Conservation (phyloP, 2,888 invertebrate genomes). For the Lypha dubia region DNA sequence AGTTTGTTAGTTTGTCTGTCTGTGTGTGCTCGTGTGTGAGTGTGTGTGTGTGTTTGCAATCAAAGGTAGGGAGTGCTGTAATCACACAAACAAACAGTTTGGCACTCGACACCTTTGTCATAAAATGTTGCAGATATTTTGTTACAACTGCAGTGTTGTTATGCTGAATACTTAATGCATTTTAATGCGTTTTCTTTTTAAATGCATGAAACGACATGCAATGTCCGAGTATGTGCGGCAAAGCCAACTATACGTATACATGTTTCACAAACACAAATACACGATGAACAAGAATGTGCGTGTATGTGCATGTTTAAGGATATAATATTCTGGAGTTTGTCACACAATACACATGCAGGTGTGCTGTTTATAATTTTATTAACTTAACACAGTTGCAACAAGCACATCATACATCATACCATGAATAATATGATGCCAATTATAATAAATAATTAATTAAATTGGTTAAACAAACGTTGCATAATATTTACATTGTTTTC, state of each 20-base stretch:
- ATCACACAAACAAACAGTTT: slow-evolving; percentile 51
- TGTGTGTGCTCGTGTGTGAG: neutral
- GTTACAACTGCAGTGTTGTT: slow-evolving; percentile 66
- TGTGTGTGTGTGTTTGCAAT: neutral
- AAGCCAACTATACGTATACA: neutral
- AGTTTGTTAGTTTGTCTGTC: neutral
- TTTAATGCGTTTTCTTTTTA: slow-evolving; percentile 42
- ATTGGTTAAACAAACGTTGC: slow-evolving; percentile 38
- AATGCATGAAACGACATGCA: neutral
- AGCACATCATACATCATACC: slow-evolving; percentile 20
- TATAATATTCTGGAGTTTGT: slow-evolving; percentile 24
- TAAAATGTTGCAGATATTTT: slow-evolving; percentile 65
- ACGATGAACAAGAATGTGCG: neutral
- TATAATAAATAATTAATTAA: slow-evolving; percentile 56
- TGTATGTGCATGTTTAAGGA: neutral
- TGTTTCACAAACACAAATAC: slow-evolving; percentile 1
- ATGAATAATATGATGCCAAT: slow-evolving; percentile 31
- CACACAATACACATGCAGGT: neutral
- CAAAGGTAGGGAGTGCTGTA: slow-evolving; percentile 21
- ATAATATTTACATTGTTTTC: slow-evolving; percentile 19
- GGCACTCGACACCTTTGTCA: slow-evolving; percentile 56
- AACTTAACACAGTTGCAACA: slow-evolving; percentile 46
- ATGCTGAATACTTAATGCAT: slow-evolving; percentile 57
- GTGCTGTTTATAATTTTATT: slow-evolving; percentile 50
- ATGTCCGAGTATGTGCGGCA: too few relatives aligned